Evolutionary conservation across 2,797 vertebrate species (phyloP).

Genomic region (Garrulus glandarius): DNA sequence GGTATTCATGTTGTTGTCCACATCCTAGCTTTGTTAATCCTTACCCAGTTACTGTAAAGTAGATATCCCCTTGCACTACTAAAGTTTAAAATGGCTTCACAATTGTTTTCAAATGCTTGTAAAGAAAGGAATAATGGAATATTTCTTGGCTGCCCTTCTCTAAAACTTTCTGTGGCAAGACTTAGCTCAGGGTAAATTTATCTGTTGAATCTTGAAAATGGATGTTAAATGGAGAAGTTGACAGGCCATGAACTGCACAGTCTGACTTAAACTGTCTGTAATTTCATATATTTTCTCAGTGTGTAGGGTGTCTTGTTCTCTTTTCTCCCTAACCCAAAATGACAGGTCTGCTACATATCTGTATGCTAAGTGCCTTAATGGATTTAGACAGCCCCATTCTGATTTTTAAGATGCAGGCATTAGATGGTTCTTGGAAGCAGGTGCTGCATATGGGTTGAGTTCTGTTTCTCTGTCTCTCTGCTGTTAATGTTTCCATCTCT

Average conservation of each 20-base stretch:
- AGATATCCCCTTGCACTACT: neutral
- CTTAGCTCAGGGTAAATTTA: neutral
- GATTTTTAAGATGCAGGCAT: neutral
- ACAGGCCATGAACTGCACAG: neutral
- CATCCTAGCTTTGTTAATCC: neutral
- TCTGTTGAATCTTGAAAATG: neutral
- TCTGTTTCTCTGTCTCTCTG: neutral
- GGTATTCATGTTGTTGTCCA: neutral
- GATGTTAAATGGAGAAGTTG: neutral
- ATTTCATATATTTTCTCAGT: neutral
- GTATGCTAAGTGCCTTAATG: neutral
- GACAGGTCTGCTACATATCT: neutral
- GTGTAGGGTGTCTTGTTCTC: neutral
- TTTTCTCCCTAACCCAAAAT: neutral
- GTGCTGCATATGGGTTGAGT: neutral
- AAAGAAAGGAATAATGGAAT: neutral
- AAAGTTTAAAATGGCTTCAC: neutral
- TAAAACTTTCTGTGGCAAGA: neutral
- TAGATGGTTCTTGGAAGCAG: slow-evolving; percentile 22
- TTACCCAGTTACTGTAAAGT: neutral
- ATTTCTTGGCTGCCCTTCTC: neutral
- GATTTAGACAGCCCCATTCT: neutral
- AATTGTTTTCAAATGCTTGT: neutral
- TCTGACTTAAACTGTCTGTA: neutral
- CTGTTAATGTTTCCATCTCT: slow-evolving; percentile 1